Evolutionary conservation across 2,888 invertebrate species (phyloP).

Genomic region (Morpho deidamia): DNA sequence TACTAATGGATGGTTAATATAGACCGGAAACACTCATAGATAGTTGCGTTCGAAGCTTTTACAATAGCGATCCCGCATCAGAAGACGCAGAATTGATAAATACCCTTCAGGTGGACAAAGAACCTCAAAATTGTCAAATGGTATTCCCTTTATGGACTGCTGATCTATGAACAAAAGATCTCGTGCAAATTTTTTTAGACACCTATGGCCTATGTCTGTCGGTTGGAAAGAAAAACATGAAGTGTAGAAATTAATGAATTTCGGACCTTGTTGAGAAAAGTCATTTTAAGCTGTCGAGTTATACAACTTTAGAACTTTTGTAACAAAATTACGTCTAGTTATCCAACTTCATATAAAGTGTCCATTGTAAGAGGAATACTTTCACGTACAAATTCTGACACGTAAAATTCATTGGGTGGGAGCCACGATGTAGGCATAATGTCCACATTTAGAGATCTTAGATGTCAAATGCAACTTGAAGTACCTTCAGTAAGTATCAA

Average conservation of each 20-base stretch:
- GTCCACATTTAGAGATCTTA: conserved; percentile 21
- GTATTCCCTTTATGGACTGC: too few relatives aligned
- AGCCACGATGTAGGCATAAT: conserved; percentile 25
- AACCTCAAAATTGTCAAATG: too few relatives aligned
- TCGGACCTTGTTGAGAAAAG: conserved; percentile 16
- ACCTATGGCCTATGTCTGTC: too few relatives aligned
- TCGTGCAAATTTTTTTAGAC: too few relatives aligned
- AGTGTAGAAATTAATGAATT: conserved; percentile 28
- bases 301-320: conserved; percentile 20
- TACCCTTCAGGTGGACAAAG: too few relatives aligned
- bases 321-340: conserved; percentile 24
- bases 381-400: conserved; percentile 25
- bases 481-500: conserved; percentile 2
- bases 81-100: too few relatives aligned
- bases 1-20: too few relatives aligned
- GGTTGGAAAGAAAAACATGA: too few relatives aligned
- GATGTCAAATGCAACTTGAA: conserved; percentile 19
- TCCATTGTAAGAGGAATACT: conserved; percentile 23
- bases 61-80: too few relatives aligned
- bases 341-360: conserved; percentile 24
- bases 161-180: too few relatives aligned
- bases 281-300: conserved; percentile 17
- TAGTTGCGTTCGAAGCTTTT: too few relatives aligned
- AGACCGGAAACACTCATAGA: too few relatives aligned
- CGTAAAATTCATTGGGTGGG: conserved; percentile 22